Conservation (phyloP, 2,113 vertebrate genomes). For the Pomatostomus ruficeps region DNA sequence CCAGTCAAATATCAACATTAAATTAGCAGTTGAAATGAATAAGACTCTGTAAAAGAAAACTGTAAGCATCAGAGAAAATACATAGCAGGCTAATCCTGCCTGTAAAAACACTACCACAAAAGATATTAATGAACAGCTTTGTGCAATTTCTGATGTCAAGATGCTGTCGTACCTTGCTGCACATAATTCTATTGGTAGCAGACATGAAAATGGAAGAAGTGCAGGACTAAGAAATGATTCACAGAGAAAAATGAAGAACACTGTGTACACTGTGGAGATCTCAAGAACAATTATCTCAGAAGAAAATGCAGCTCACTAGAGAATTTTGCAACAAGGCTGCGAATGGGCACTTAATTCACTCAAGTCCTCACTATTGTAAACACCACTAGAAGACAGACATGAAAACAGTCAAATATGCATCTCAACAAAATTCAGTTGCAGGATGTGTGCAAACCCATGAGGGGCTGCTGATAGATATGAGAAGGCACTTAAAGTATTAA, state of each 20-base stretch:
- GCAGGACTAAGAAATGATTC: neutral
- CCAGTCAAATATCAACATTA: neutral
- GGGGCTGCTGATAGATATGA: neutral
- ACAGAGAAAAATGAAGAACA: neutral
- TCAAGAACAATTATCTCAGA: neutral
- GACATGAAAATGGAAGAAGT: neutral
- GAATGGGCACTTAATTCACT: neutral
- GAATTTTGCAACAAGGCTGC: neutral
- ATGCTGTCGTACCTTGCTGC: neutral
- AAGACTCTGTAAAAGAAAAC: neutral
- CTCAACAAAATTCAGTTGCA: neutral
- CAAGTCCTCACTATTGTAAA: neutral
- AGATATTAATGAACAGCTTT: neutral
- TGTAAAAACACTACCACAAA: neutral
- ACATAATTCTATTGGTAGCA: neutral
- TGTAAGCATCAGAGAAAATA: neutral
- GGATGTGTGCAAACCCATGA: neutral
- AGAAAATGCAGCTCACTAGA: neutral
- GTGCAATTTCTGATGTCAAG: neutral
- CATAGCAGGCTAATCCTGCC: neutral
- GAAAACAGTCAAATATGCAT: neutral
- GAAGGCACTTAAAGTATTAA: neutral
- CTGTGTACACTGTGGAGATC: neutral
- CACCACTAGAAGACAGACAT: neutral
- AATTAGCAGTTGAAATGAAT: neutral